Evolutionary conservation across 2,797 vertebrate species (phyloP).

Genomic region (Caiman crocodilus): DNA sequence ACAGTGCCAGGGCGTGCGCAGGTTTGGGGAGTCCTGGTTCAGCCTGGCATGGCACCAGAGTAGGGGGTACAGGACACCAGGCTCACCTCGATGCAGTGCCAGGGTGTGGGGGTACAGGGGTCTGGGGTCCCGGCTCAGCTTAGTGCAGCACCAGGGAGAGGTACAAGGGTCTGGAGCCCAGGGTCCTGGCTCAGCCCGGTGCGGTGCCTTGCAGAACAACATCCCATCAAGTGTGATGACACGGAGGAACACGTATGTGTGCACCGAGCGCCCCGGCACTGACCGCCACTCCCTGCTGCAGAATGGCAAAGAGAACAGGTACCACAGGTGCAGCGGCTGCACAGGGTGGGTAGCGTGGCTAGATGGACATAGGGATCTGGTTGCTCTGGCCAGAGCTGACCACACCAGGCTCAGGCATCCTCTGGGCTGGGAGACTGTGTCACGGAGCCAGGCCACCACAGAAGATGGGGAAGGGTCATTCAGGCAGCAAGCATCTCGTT

Average conservation of each 20-base stretch:
- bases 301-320: constrained; percentile 97
- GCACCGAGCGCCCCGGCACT: constrained; percentile 89
- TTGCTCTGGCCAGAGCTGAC: too few relatives aligned
- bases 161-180: background rate
- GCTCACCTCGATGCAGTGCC: too few relatives aligned
- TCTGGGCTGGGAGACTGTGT: too few relatives aligned
- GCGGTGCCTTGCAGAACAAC: constrained; percentile 83
- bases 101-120: too few relatives aligned
- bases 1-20: background rate
- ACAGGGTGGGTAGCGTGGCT: accelerated
- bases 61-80: background rate
- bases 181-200: too few relatives aligned
- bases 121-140: too few relatives aligned
- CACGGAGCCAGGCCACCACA: too few relatives aligned
- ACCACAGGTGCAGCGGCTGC: accelerated
- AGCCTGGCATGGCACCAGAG: background rate
- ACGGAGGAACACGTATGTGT: constrained; percentile 93
- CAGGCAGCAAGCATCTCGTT: too few relatives aligned
- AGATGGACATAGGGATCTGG: background rate
- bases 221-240: constrained; percentile 94
- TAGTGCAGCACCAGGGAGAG: too few relatives aligned
- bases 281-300: constrained; percentile 91
- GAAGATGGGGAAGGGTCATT: too few relatives aligned
- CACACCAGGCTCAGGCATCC: too few relatives aligned
- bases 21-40: too few relatives aligned